Conservation (phyloP, 1,140 invertebrate genomes). For the Grapholita molesta region DNA sequence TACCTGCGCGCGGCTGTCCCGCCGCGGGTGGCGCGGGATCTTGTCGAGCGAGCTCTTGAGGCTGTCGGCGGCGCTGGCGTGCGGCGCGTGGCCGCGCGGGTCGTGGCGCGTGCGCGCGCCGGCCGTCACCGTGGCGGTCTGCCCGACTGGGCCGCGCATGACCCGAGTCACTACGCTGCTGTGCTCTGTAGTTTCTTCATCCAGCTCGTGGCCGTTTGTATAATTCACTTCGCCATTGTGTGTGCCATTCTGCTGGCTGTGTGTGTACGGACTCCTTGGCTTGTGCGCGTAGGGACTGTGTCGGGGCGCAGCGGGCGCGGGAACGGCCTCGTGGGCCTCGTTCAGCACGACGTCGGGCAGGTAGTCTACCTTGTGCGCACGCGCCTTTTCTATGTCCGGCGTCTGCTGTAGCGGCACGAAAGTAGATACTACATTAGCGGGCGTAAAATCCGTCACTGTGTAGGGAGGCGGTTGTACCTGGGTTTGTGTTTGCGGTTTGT, state of each 20-base stretch:
- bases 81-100: conserved; percentile 45
- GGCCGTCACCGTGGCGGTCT: conserved; percentile 79
- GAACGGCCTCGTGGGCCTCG: conserved; percentile 28
- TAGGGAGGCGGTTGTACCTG: conserved; percentile 41
- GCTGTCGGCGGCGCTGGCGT: conserved; percentile 73
- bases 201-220: conserved; percentile 22
- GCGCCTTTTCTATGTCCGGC: conserved; percentile 73
- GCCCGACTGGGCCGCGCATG: conserved; percentile 81
- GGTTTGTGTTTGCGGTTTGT: conserved; percentile 38
- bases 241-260: not conserved
- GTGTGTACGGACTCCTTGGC: conserved; percentile 30
- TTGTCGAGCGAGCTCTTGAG: conserved; percentile 75
- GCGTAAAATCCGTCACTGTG: conserved; percentile 69
- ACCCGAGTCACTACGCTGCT: conserved; percentile 80
- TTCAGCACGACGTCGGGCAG: conserved; percentile 72
- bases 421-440: conserved; percentile 52
- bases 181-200: conserved; percentile 71
- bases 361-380: conserved; percentile 69
- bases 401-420: conserved; percentile 73
- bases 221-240: conserved; percentile 20
- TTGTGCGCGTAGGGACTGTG: conserved; percentile 31
- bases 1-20: conserved; percentile 50
- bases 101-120: conserved; percentile 73
- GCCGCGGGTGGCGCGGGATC: conserved; percentile 64
- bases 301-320: conserved; percentile 1